phyloP scores from a whole-genome alignment of 2,113 vertebrate species.

The Mesoclemmys tuberculata region DNA sequence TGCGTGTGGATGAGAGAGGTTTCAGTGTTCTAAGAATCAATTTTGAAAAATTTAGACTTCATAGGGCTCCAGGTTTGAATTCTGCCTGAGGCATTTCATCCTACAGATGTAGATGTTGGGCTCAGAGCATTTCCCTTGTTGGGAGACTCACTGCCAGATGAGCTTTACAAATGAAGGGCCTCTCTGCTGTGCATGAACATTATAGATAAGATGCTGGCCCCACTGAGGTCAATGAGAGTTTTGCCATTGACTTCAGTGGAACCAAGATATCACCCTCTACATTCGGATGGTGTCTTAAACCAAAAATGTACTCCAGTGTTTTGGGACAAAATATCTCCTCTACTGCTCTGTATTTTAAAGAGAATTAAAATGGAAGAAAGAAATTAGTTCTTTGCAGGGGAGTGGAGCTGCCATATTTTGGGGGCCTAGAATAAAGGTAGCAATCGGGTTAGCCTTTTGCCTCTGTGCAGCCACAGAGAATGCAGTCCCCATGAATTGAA shows the following conservation, averaged over 20 bases:
- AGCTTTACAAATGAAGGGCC: background rate
- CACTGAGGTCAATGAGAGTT: background rate
- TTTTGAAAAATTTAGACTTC: background rate
- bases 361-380: background rate
- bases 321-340: background rate
- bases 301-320: background rate
- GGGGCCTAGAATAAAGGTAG: too few species aligned
- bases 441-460: too few species aligned
- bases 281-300: too few species aligned
- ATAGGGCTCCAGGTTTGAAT: background rate
- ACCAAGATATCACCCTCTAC: background rate
- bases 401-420: background rate
- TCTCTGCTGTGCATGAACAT: background rate
- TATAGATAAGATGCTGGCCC: background rate
- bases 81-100: background rate
- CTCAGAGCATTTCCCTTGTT: background rate
- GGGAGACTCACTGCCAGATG: too few species aligned
- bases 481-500: background rate
- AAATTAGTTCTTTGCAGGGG: background rate
- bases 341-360: background rate
- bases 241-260: background rate
- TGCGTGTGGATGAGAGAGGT: too few species aligned
- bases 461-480: too few species aligned
- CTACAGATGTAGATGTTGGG: background rate
- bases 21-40: background rate